phyloP scores from a whole-genome alignment of 2,888 invertebrate genomes.

The Mythimna loreyi region DNA sequence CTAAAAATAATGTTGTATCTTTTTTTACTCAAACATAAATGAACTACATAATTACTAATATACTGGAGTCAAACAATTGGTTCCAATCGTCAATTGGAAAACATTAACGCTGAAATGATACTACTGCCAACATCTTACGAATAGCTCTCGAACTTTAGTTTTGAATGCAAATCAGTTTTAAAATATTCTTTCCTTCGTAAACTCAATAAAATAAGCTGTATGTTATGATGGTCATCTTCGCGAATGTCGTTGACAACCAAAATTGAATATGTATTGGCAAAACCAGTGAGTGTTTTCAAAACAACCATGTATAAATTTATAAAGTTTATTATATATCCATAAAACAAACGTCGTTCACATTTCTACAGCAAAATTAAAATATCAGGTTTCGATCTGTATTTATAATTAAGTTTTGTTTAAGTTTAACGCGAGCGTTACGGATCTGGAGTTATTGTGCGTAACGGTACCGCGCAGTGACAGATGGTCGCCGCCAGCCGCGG shows the following conservation, averaged over 20 bases:
- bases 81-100: too few species aligned
- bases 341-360: conserved; percentile 10
- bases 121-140: too few species aligned
- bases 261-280: conserved; percentile 10
- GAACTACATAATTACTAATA: too few species aligned
- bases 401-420: conserved; percentile 23
- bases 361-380: conserved; percentile 7
- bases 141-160: too few species aligned
- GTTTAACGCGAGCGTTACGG: conserved; percentile 8
- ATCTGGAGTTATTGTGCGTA: conserved; percentile 16
- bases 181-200: too few species aligned
- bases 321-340: conserved; percentile 22
- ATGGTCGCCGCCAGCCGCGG: conserved; percentile 51
- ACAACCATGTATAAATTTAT: conserved; percentile 9
- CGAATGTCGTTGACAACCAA: neutral
- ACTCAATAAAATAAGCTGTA: too few species aligned
- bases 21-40: too few species aligned
- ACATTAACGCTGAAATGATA: too few species aligned
- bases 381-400: conserved; percentile 20
- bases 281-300: conserved; percentile 25
- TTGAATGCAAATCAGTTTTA: too few species aligned
- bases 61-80: too few species aligned
- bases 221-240: too few species aligned
- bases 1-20: too few species aligned
- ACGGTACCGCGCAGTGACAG: conserved; percentile 50